phyloP scores from a whole-genome alignment of 30 jellyfish, hydroid and myxozoan genomes.

The Hydra vulgaris region DNA sequence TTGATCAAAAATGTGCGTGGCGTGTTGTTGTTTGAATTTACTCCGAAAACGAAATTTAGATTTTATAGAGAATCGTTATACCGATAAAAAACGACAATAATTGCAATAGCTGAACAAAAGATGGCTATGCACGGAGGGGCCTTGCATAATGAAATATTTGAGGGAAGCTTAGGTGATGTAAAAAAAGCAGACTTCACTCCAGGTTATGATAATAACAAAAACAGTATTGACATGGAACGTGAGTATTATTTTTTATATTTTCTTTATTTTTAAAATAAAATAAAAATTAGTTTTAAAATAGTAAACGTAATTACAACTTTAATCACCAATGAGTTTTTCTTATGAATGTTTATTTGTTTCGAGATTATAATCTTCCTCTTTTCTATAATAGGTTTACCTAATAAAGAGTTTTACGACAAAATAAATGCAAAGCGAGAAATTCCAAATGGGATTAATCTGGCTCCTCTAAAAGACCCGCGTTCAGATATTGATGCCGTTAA shows the following conservation, averaged over 20 bases:
- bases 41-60: background rate
- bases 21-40: background rate
- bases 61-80: background rate
- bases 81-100: background rate
- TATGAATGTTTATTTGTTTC: background rate
- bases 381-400: background rate
- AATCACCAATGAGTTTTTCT: background rate
- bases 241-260: slow-evolving; percentile 1
- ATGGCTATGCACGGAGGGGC: slow-evolving; percentile 19
- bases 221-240: slow-evolving; percentile 24
- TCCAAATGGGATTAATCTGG: background rate
- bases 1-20: slow-evolving; percentile 3
- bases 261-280: background rate
- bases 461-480: background rate
- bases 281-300: background rate
- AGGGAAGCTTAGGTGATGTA: slow-evolving; percentile 5
- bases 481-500: background rate
- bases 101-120: background rate
- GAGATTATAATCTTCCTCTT: too few species aligned
- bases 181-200: slow-evolving; percentile 1
- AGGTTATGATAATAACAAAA: slow-evolving; percentile 10
- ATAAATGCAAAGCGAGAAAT: background rate
- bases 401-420: slow-evolving; percentile 4
- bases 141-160: slow-evolving; percentile 28
- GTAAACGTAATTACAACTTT: background rate